Conservation (phyloP, 2,888 invertebrate species). For the Epinotia demarniana region DNA sequence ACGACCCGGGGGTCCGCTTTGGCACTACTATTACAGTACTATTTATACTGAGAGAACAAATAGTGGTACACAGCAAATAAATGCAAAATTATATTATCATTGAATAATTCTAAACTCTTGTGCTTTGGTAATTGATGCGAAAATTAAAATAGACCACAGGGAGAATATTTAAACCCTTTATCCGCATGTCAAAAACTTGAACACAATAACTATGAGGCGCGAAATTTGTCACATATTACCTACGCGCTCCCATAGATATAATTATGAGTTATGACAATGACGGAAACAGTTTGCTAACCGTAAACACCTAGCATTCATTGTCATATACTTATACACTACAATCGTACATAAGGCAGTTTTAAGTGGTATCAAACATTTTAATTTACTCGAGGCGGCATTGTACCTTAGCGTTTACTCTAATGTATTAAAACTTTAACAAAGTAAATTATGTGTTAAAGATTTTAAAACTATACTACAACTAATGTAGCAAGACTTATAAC, state of each 20-base stretch:
- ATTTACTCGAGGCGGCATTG: constrained; percentile 43
- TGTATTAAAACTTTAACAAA: constrained; percentile 36
- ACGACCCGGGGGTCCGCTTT: too few relatives aligned
- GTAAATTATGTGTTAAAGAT: constrained; percentile 35
- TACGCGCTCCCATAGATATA: not conserved
- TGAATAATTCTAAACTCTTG: not conserved
- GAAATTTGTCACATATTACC: not conserved
- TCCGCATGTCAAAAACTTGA: not conserved
- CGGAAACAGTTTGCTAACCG: not conserved
- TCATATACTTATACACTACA: constrained; percentile 58
- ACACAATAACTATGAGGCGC: not conserved
- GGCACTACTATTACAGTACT: too few relatives aligned
- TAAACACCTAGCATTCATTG: constrained; percentile 53
- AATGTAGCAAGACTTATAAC: constrained; percentile 33
- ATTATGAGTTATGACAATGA: not conserved
- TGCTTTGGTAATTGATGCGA: not conserved
- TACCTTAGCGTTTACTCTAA: constrained; percentile 27
- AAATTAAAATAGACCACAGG: not conserved
- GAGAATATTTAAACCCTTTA: not conserved
- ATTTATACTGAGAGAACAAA: not conserved
- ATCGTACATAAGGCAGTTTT: constrained; percentile 50
- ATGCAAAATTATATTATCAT: not conserved
- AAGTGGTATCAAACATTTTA: constrained; percentile 38
- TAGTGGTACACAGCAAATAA: not conserved
- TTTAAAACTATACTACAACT: constrained; percentile 38